Conservation (phyloP, 1,140 invertebrate species). For the Drosophila sturtevanti region DNA sequence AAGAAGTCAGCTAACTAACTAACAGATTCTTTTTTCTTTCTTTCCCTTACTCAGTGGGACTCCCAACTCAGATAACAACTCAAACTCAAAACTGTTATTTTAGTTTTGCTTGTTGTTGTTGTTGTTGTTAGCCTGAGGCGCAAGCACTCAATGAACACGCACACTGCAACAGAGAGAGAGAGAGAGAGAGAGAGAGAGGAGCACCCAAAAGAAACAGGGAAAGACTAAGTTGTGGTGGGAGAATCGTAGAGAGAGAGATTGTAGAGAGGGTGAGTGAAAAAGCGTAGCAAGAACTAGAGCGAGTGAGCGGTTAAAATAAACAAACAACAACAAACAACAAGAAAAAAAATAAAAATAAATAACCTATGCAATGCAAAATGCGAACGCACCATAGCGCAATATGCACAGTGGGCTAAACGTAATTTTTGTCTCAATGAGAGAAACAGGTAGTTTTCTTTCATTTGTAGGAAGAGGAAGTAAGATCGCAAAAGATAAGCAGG, state of each 20-base stretch:
- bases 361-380: slow-evolving; percentile 61
- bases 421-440: slow-evolving; percentile 6
- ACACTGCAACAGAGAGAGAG: slow-evolving; percentile 48
- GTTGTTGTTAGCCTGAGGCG: slow-evolving; percentile 18
- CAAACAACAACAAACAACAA: slow-evolving; percentile 55
- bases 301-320: slow-evolving; percentile 59
- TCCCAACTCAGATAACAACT: not conserved
- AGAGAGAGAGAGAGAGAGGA: slow-evolving; percentile 14
- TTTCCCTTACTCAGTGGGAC: not conserved
- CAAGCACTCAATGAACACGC: slow-evolving; percentile 74
- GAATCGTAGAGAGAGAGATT: slow-evolving; percentile 5
- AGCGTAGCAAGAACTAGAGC: slow-evolving; percentile 34
- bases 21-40: slow-evolving; percentile 19
- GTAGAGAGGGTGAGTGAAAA: not conserved
- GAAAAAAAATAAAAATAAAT: too few species aligned
- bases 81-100: slow-evolving; percentile 9
- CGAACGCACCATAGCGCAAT: slow-evolving; percentile 61
- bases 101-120: not conserved
- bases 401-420: slow-evolving; percentile 62
- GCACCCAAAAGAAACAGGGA: not conserved
- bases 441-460: slow-evolving; percentile 31
- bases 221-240: slow-evolving; percentile 10
- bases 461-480: slow-evolving; percentile 53
- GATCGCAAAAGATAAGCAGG: slow-evolving; percentile 69
- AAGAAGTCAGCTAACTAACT: slow-evolving; percentile 60